Evolutionary conservation across 30 jellyfish, hydroid and myxozoan species (phyloP).

Genomic region (Calvadosia cruxmelitensis): DNA sequence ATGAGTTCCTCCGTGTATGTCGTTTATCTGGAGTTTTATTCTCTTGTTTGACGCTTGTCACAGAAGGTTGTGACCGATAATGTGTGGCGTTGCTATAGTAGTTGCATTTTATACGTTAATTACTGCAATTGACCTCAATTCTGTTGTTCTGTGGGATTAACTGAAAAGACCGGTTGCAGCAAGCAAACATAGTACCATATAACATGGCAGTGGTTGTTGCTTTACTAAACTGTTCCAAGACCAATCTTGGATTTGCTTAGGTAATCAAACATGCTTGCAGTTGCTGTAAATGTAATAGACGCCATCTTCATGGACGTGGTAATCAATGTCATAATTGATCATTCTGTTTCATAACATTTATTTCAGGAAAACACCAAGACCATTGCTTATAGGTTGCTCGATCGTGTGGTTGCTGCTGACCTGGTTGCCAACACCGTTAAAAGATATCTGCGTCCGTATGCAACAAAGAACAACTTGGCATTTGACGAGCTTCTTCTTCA

Average conservation of each 20-base stretch:
- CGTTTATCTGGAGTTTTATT: neutral
- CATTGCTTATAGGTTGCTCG: constrained; percentile 65
- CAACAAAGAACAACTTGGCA: constrained; percentile 44
- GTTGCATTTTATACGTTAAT: neutral
- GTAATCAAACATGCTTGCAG: neutral
- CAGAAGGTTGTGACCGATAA: neutral
- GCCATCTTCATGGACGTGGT: too few species aligned
- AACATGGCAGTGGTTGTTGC: too few species aligned
- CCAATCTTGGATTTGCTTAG: neutral
- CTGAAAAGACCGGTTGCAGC: too few species aligned
- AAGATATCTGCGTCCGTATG: constrained; percentile 79
- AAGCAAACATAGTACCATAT: too few species aligned
- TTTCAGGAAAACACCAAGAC: constrained; percentile 71
- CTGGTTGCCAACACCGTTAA: constrained; percentile 68
- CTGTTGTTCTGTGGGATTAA: neutral
- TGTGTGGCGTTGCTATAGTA: neutral
- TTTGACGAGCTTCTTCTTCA: constrained; percentile 62
- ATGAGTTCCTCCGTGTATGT: constrained; percentile 55
- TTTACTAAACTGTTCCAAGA: too few species aligned
- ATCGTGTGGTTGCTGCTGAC: constrained; percentile 92
- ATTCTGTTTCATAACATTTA: neutral
- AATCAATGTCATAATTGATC: neutral
- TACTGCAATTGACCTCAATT: neutral
- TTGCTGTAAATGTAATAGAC: too few species aligned
- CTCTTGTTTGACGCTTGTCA: neutral